phyloP scores from a whole-genome alignment of 1,140 invertebrate genomes.

The Lordiphosa stackelbergi region DNA sequence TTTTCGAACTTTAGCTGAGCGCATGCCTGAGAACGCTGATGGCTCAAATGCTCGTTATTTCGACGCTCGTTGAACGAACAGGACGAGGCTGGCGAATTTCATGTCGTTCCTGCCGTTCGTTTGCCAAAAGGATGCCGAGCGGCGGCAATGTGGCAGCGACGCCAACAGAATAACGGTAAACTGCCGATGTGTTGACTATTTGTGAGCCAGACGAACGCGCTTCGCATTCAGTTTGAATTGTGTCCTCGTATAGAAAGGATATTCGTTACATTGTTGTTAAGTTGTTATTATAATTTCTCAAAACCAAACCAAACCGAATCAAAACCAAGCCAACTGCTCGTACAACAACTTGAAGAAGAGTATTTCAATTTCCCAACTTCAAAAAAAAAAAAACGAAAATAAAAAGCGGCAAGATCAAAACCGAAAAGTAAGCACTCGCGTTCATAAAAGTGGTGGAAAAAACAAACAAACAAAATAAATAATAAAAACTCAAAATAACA shows the following conservation, averaged over 20 bases:
- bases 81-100: background rate
- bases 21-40: conserved; percentile 52
- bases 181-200: conserved; percentile 72
- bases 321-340: conserved; percentile 40
- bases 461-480: conserved; percentile 24
- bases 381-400: conserved; percentile 6
- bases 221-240: conserved; percentile 77
- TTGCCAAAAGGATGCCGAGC: conserved; percentile 39
- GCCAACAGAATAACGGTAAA: conserved; percentile 63
- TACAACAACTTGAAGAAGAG: conserved; percentile 41
- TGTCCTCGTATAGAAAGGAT: conserved; percentile 77
- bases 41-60: conserved; percentile 5
- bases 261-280: conserved; percentile 78
- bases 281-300: conserved; percentile 77
- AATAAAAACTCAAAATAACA: conserved; percentile 30
- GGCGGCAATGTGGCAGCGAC: conserved; percentile 42
- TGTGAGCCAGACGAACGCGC: conserved; percentile 68
- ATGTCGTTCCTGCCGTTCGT: conserved; percentile 10
- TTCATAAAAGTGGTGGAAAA: background rate
- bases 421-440: conserved; percentile 24
- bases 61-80: conserved; percentile 21
- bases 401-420: conserved; percentile 26
- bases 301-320: conserved; percentile 37
- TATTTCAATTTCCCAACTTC: conserved; percentile 4
- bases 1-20: conserved; percentile 35